Evolutionary conservation across 2,888 invertebrate genomes (phyloP), one percentile per base, ranked within the genome.

Genomic region (Encarsia formosa): DNA sequence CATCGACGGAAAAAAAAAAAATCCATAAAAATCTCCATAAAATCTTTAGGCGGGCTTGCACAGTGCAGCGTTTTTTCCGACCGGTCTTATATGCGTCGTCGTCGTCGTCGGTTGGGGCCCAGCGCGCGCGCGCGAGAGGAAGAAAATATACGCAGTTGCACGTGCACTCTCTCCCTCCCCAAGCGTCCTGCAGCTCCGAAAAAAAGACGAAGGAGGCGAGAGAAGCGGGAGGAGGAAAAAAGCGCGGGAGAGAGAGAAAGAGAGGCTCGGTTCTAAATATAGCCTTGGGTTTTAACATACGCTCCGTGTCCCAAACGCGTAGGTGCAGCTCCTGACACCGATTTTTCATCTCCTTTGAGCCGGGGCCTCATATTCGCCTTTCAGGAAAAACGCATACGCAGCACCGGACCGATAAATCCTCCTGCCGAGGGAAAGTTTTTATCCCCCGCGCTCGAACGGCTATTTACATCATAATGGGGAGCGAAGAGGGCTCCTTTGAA

Each of bases 221-320:
- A 40, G 45, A 40, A 48, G 41, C 46, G 18, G 51, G 37, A 38
- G 31, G 18, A 29, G 22, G 35, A 26, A 26, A 53, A n/a, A n/a
- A n/a, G n/a, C n/a, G 24, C 51, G 46, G 54, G 45, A 56, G 51
- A 41, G 18, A n/a, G n/a, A 37, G 41, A 22, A 22, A 31, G 16
- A 32, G 43, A 50, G 24, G 37, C 24, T 5, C 67, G 61, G 66
- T 68, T 69, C 73, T 73, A 72, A 73, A 73, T 72, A 73, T 73
- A 73, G 71, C 70, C 59, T 5, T 11, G 60, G 66, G 66, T 69
- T 72, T 71, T 73, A 71, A 70, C 73, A 72, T 72, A 66, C 68
- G n/a, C n/a, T n/a, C n/a, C n/a, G 65, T 65, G 68, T 68, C 69
- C 70, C 69, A 69, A 71, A 71, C 69, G 64, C 64, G 65, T 66